A percentile compares a stretch with the other conserved stretches of the same genome.
These are phyloP conservation scores for Nettapus auritus DNA, from an alignment of 2,113 vertebrate genomes.

Conservation along the genomic window DNA sequence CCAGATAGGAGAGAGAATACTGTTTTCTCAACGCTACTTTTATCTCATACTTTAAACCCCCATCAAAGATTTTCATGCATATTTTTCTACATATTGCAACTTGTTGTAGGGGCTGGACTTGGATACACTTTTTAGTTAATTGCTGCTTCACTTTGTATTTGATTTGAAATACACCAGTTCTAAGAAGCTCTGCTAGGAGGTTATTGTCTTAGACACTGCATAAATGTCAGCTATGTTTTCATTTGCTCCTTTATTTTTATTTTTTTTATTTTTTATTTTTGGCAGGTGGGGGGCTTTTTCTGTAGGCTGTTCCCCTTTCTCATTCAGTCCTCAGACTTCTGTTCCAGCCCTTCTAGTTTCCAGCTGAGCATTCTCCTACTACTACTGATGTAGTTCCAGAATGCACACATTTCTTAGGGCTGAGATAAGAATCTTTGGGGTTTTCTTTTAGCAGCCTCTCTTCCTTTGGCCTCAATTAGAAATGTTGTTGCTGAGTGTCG, in stretches of 20 bases:
- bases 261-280: neutral
- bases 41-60: constrained; percentile 44
- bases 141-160: constrained; percentile 17
- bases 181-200: neutral
- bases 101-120: constrained; percentile 49
- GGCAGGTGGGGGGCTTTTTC: neutral
- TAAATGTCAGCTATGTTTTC: constrained; percentile 10
- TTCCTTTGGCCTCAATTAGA: neutral
- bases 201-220: neutral
- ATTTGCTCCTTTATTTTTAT: constrained; percentile 7
- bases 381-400: constrained; percentile 6
- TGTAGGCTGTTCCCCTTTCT: neutral
- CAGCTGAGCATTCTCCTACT: neutral
- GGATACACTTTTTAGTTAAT: constrained; percentile 32
- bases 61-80: constrained; percentile 60
- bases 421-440: neutral
- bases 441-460: neutral
- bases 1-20: neutral
- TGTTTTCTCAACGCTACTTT: constrained; percentile 39
- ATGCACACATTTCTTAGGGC: neutral
- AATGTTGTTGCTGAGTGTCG: neutral
- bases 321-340: neutral
- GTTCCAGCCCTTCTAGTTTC: constrained; percentile 5
- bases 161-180: constrained; percentile 6
- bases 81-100: constrained; percentile 57